Base-by-base conservation (phyloP, 2,113 vertebrate genomes). In the Sinocyclocheilus rhinocerous region DNA sequence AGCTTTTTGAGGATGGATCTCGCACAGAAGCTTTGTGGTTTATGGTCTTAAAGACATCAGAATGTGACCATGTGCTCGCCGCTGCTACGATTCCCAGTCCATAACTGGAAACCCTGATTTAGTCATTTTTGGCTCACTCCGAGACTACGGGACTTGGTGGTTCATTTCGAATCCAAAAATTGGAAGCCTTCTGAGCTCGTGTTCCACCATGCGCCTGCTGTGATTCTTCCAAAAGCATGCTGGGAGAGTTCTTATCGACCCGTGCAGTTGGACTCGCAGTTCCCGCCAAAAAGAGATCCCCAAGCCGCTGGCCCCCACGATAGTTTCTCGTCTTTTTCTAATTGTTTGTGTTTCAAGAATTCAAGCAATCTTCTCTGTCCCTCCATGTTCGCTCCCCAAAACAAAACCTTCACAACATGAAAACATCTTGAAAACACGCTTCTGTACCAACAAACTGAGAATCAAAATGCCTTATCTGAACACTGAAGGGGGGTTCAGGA, bases 181-280 rank as follows among this genome's bases (percentile, higher is more conserved):
- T 16, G 36, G 67, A 76, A 70, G 76, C 57, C 84, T 59, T 61
- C 65, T 20, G 29, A 85, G 61, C 72, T 59, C n/a, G 2, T 59
- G 76, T 73, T 59, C 39, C 55, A 16, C 73, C 69, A 63, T 48
- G 26, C 86, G 63, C 50, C 29, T 81, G 83, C 87, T 88, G 83
- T 73, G 42, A 63, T 86, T 76, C 84, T 57, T 86, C 90, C 88
- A 89, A 87, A 4, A 87, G 92, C 91, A 91, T 90, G 90, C 91
- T 92, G 92, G 90, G 92, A 91, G 78, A 63, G 36, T 15, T 89
- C 92, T 94, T 94, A 94, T 95, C 93, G 85, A 87, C 84, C 83
- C 15, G 76, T 82, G 55, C 92, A 92, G 92, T 93, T 72, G 90
- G 91, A 82, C 91, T 90, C 83, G 15, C 86, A 39, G 88, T 86